These are phyloP conservation scores for Aphelinus atriplicis DNA, from an alignment of 1,140 invertebrate species.

Conservation along the genomic window DNA sequence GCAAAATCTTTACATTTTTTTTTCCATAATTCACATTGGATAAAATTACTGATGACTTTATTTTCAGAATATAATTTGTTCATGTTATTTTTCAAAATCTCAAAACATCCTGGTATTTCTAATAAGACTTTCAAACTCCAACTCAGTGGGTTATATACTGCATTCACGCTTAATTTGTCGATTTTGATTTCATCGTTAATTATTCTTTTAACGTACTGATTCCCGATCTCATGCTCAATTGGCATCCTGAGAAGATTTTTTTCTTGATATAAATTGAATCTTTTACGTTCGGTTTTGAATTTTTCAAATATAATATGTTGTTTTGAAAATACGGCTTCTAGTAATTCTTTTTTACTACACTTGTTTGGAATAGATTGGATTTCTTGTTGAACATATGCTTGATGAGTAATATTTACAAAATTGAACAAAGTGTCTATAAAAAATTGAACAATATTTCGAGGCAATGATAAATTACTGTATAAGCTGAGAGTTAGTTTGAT, in stretches of 20 bases:
- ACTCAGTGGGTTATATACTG: constrained; percentile 1
- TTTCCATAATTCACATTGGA: constrained; percentile 1
- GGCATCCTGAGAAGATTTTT: not conserved
- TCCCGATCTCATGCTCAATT: not conserved
- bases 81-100: constrained; percentile 3
- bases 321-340: too few relatives aligned
- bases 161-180: not conserved
- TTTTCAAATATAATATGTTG: too few relatives aligned
- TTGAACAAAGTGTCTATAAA: not conserved
- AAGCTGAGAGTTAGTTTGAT: not conserved
- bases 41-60: not conserved
- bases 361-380: too few relatives aligned
- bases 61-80: not conserved
- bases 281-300: too few relatives aligned
- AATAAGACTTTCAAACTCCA: not conserved
- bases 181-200: too few relatives aligned
- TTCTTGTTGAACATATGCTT: too few relatives aligned
- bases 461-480: not conserved
- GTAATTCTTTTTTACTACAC: too few relatives aligned
- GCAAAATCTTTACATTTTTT: not conserved
- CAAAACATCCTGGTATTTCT: constrained; percentile 12
- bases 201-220: not conserved
- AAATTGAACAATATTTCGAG: constrained; percentile 5
- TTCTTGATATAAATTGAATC: not conserved
- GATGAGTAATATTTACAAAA: not conserved